A percentile compares a stretch with the other conserved stretches of the same genome.
Evolutionary conservation across 2,888 invertebrate species (phyloP).

Genomic region (Labia minor): DNA sequence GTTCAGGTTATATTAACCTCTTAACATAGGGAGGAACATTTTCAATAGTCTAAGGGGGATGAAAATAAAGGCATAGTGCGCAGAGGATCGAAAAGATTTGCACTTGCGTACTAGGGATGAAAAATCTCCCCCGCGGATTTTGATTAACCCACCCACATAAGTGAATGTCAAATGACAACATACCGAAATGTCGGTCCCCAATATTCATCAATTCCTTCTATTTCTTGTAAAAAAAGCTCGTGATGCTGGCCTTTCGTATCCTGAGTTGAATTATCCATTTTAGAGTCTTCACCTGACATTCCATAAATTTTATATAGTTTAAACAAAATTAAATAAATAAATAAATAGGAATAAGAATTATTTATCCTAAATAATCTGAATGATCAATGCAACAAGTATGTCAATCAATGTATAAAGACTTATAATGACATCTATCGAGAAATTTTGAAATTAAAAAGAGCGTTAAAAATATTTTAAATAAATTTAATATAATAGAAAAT

Average conservation of each 20-base stretch:
- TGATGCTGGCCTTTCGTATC: constrained; percentile 38
- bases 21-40: background rate
- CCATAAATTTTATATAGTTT: no score
- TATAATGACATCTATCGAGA: no score
- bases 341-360: no score
- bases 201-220: constrained; percentile 83
- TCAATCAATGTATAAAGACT: no score
- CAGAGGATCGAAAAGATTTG: background rate
- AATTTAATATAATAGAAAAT: no score
- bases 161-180: constrained; percentile 23
- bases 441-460: no score
- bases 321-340: no score
- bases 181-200: constrained; percentile 84
- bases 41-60: background rate
- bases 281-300: background rate
- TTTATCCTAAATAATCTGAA: no score
- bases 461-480: no score
- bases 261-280: constrained; percentile 15
- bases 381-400: no score
- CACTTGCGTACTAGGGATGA: background rate
- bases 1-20: background rate
- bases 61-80: background rate
- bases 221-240: constrained; percentile 59
- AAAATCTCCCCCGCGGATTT: background rate
- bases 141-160: background rate